Percentiles rank a stretch among this genome's conserved stretches.
phyloP scores from a whole-genome alignment of 1,140 invertebrate genomes.

The Physella acuta region DNA sequence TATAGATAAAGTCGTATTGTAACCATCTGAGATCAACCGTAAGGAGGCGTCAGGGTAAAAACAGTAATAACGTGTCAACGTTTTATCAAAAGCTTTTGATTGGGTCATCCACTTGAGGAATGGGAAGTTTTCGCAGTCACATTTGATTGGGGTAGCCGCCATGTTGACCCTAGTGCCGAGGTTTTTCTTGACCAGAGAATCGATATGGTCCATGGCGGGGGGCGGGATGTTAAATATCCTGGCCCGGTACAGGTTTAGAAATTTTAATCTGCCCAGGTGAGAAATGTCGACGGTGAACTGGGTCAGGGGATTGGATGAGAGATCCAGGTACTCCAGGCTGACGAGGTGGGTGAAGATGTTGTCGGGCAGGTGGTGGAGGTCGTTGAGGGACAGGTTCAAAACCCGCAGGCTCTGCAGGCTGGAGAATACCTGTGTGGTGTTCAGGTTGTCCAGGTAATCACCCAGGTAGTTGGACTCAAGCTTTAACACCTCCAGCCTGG shows the following conservation, averaged over 20 bases:
- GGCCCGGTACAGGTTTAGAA: not conserved
- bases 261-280: not conserved
- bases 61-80: slow-evolving; percentile 22
- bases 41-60: slow-evolving; percentile 20
- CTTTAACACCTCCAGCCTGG: not conserved
- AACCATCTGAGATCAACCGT: not conserved
- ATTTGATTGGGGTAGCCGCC: slow-evolving; percentile 24
- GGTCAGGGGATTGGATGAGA: not conserved
- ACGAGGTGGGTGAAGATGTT: not conserved
- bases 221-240: slow-evolving; percentile 7
- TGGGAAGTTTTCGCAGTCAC: slow-evolving; percentile 31
- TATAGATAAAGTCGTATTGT: slow-evolving; percentile 3
- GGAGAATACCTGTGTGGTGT: too few species aligned
- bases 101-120: slow-evolving; percentile 34
- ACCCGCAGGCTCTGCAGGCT: not conserved
- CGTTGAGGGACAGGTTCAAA: not conserved
- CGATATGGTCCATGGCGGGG: slow-evolving; percentile 2
- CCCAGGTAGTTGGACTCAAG: not conserved
- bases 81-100: not conserved
- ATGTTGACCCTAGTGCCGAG: slow-evolving; percentile 21
- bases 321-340: not conserved
- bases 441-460: too few species aligned
- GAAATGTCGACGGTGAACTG: not conserved
- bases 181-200: not conserved
- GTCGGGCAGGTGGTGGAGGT: too few species aligned